A percentile compares a stretch with the other conserved stretches of the same genome.
phyloP scores from a whole-genome alignment of 2,888 invertebrate genomes.

The Polymixis flavicincta region DNA sequence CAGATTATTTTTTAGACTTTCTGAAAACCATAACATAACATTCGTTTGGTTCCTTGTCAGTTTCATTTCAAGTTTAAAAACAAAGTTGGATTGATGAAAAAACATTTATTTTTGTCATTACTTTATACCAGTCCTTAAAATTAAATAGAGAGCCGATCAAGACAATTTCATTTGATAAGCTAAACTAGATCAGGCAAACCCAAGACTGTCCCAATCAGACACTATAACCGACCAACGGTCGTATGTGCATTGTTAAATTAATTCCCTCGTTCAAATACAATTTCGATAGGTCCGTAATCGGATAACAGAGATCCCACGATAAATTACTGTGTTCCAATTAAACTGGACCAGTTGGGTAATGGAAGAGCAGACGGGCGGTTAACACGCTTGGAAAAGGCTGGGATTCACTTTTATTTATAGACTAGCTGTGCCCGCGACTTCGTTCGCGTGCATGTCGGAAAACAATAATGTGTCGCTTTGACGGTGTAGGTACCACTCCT shows the following conservation, averaged over 20 bases:
- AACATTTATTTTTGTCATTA: too few relatives aligned
- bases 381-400: neutral
- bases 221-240: constrained; percentile 7
- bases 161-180: constrained; percentile 8
- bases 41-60: too few relatives aligned
- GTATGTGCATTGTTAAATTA: constrained; percentile 75
- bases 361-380: constrained; percentile 38
- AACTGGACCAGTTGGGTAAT: constrained; percentile 70
- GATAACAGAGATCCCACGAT: constrained; percentile 81
- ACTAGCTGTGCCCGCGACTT: too few relatives aligned
- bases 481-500: too few relatives aligned
- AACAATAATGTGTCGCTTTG: too few relatives aligned
- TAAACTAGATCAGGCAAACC: neutral
- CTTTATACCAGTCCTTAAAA: too few relatives aligned
- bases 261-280: constrained; percentile 79
- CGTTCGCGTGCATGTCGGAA: too few relatives aligned
- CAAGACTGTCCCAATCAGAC: constrained; percentile 36
- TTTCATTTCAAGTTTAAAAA: too few relatives aligned
- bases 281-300: constrained; percentile 80
- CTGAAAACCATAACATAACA: too few relatives aligned
- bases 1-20: too few relatives aligned
- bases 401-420: neutral
- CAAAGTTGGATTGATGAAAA: too few relatives aligned
- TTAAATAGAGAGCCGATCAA: neutral
- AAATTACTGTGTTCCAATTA: constrained; percentile 82